These are phyloP conservation scores for Gerris lacustris DNA, from an alignment of 2,888 invertebrate species.

Conservation along the genomic window DNA sequence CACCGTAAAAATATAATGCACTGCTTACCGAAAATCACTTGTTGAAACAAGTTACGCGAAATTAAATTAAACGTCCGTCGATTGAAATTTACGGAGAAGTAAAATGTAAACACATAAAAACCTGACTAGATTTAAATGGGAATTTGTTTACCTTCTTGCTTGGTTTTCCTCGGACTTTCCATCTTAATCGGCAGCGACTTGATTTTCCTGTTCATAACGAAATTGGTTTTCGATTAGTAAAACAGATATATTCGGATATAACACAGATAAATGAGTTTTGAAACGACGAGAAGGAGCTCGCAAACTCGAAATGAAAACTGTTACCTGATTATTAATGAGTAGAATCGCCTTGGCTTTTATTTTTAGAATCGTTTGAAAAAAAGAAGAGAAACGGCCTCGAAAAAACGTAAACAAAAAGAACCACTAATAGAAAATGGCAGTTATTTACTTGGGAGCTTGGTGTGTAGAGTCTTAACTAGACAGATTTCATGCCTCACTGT, in stretches of 20 bases:
- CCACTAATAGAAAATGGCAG: too few species aligned
- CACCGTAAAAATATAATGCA: too few species aligned
- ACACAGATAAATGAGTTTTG: neutral
- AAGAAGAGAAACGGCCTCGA: neutral
- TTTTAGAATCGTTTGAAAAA: neutral
- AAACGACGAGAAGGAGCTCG: too few species aligned
- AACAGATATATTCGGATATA: neutral
- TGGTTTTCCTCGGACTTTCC: constrained; percentile 7
- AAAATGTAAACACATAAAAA: too few species aligned
- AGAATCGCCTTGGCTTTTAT: too few species aligned
- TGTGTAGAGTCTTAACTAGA: too few species aligned
- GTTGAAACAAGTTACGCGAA: too few species aligned
- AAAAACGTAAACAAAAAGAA: neutral
- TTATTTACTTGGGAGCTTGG: too few species aligned
- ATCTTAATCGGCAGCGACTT: neutral
- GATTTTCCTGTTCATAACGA: neutral
- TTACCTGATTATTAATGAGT: neutral
- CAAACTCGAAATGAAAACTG: neutral
- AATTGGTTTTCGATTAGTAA: neutral
- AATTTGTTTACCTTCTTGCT: constrained; percentile 3
- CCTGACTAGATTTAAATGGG: neutral
- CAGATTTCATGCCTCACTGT: too few species aligned
- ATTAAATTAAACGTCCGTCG: too few species aligned
- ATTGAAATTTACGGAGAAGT: too few species aligned
- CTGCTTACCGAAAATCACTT: too few species aligned